Conservation (phyloP, 2,797 vertebrate genomes). For the Strix occidentalis region DNA sequence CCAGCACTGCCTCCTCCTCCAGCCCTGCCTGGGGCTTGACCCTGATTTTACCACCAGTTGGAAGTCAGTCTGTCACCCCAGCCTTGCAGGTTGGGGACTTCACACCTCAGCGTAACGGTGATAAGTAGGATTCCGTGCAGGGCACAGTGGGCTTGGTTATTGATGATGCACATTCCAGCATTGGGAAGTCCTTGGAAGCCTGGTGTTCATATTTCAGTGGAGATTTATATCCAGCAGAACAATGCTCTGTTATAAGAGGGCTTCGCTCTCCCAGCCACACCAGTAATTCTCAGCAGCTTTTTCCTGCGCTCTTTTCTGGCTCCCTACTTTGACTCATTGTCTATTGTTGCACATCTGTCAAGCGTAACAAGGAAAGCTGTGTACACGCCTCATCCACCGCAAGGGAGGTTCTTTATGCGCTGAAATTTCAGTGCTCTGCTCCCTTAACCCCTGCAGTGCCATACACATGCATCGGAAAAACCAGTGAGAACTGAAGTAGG, state of each 20-base stretch:
- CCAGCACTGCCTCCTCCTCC: not conserved
- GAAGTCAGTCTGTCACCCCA: not conserved
- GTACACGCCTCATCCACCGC: not conserved
- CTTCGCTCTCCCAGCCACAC: not conserved
- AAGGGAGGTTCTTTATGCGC: not conserved
- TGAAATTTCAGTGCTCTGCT: not conserved
- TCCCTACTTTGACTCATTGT: not conserved
- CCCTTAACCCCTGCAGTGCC: not conserved
- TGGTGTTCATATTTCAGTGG: not conserved
- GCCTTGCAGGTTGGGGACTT: not conserved
- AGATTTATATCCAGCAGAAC: constrained; percentile 32
- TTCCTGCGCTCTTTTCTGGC: not conserved
- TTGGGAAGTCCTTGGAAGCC: not conserved
- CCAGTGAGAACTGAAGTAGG: not conserved
- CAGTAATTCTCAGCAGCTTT: constrained; percentile 10
- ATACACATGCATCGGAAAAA: accelerated
- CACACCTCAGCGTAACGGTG: not conserved
- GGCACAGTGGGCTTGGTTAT: not conserved
- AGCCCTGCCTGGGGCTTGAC: not conserved
- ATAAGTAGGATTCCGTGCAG: not conserved
- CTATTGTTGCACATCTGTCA: constrained; percentile 23
- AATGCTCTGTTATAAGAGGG: not conserved
- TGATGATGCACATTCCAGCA: not conserved
- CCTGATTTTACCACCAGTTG: not conserved
- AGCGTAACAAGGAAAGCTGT: not conserved